Percentiles rank a stretch among this genome's conserved stretches.
Evolutionary conservation across 2,888 invertebrate genomes (phyloP).

Genomic region (Lithophane semibrunnea): DNA sequence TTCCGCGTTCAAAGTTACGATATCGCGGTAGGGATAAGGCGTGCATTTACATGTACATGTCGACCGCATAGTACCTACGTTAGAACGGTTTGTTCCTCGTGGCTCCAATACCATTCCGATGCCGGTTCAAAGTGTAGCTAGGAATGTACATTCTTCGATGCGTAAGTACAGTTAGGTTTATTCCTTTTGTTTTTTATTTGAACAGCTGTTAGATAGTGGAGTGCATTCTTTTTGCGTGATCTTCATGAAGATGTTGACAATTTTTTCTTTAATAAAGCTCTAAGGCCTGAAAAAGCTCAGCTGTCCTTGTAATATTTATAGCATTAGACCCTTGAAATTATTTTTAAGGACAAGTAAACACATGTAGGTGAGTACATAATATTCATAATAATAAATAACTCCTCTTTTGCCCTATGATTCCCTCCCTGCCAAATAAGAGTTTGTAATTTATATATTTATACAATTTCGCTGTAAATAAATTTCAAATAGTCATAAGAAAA

Average conservation of each 20-base stretch:
- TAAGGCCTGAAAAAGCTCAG: not conserved
- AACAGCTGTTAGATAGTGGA: conserved; percentile 9
- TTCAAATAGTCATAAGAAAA: not conserved
- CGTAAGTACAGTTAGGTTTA: conserved; percentile 31
- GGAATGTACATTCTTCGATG: conserved; percentile 39
- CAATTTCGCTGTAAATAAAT: not conserved
- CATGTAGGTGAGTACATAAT: too few relatives aligned
- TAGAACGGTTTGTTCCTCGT: conserved; percentile 46
- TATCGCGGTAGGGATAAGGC: conserved; percentile 48
- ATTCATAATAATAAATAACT: too few relatives aligned
- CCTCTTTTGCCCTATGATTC: not conserved
- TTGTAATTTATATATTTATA: too few relatives aligned
- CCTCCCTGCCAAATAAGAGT: too few relatives aligned
- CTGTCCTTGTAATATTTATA: not conserved
- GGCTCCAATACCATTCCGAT: conserved; percentile 30
- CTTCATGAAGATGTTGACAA: not conserved
- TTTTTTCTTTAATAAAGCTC: not conserved
- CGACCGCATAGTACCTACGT: conserved; percentile 26
- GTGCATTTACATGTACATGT: conserved; percentile 54
- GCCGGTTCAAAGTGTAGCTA: conserved; percentile 26
- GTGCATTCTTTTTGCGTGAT: not conserved
- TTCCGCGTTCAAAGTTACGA: conserved; percentile 26
- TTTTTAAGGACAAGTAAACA: too few relatives aligned
- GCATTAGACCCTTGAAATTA: too few relatives aligned
- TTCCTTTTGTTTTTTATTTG: conserved; percentile 3